Percentiles rank a stretch among this genome's conserved stretches.
Evolutionary conservation across 2,797 vertebrate species (phyloP).

Genomic region (Pseudochaenichthys georgianus): DNA sequence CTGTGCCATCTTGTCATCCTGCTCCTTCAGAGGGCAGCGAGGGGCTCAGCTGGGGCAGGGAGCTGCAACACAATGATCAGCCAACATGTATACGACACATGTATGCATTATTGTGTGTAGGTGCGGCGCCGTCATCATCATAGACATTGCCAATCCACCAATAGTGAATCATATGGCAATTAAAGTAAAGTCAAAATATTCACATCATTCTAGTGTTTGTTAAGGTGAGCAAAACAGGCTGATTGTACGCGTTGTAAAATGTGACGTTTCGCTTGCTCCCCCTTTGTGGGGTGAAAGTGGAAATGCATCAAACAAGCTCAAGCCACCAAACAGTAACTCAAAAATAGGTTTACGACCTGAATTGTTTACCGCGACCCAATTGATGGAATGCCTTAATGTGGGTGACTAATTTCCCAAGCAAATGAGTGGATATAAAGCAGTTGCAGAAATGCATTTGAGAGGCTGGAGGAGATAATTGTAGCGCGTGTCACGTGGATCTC

Average conservation of each 20-base stretch:
- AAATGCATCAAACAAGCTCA: neutral
- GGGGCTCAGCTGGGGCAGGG: conserved; percentile 88
- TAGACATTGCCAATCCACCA: too few relatives aligned
- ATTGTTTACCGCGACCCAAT: too few relatives aligned
- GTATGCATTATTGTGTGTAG: too few relatives aligned
- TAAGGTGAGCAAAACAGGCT: neutral
- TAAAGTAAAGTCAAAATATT: too few relatives aligned
- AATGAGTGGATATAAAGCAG: neutral
- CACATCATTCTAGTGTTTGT: too few relatives aligned
- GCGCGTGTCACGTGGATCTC: neutral
- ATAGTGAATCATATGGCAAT: too few relatives aligned
- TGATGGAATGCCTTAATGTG: neutral
- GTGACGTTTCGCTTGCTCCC: too few relatives aligned
- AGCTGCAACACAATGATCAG: conserved; percentile 72
- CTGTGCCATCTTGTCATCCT: conserved; percentile 99
- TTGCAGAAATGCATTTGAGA: conserved; percentile 4
- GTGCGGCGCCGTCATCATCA: too few relatives aligned
- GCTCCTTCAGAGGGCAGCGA: conserved; percentile 91
- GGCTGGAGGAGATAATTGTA: neutral
- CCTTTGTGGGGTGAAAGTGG: neutral
- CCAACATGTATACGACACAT: too few relatives aligned
- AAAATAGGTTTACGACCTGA: too few relatives aligned
- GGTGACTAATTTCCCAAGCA: neutral
- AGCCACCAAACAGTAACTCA: too few relatives aligned
- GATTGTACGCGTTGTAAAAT: neutral